Evolutionary conservation across 1,140 invertebrate genomes (phyloP).

Genomic region (Anagrus nilaparvatae): DNA sequence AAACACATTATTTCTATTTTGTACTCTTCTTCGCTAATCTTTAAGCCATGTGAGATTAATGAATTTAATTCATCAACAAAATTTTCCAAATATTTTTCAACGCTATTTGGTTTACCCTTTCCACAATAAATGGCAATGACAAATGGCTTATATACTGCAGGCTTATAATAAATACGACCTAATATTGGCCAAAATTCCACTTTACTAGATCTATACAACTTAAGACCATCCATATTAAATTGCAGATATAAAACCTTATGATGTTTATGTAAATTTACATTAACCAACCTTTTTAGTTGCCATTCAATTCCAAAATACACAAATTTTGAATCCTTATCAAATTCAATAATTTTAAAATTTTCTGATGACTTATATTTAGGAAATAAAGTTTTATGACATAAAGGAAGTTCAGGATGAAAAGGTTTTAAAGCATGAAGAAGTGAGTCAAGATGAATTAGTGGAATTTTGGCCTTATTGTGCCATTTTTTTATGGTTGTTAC

Average conservation of each 20-base stretch:
- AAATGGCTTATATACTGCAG: slow-evolving; percentile 13
- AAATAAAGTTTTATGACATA: no score
- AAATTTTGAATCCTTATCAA: no score
- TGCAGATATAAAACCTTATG: slow-evolving; percentile 6
- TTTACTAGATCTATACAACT: slow-evolving; percentile 8
- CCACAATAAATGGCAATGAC: slow-evolving; percentile 14
- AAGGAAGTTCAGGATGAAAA: no score
- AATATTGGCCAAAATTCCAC: slow-evolving; percentile 15
- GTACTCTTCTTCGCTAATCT: no score
- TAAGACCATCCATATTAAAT: slow-evolving; percentile 13
- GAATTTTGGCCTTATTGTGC: no score
- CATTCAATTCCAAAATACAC: slow-evolving; percentile 11
- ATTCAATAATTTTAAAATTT: no score
- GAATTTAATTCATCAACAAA: slow-evolving; percentile 15
- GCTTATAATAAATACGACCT: slow-evolving; percentile 5
- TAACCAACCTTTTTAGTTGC: slow-evolving; percentile 6
- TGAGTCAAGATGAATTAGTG: no score
- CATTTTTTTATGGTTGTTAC: no score
- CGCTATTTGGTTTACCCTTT: slow-evolving; percentile 4
- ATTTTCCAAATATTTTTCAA: slow-evolving; percentile 9
- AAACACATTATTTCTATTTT: background rate
- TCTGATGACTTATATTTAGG: no score
- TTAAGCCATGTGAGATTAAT: no score
- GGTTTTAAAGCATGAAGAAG: no score
- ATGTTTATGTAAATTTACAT: slow-evolving; percentile 8